Evolutionary conservation across 2,888 invertebrate species (phyloP).

Genomic region (Tiliacea citrago): DNA sequence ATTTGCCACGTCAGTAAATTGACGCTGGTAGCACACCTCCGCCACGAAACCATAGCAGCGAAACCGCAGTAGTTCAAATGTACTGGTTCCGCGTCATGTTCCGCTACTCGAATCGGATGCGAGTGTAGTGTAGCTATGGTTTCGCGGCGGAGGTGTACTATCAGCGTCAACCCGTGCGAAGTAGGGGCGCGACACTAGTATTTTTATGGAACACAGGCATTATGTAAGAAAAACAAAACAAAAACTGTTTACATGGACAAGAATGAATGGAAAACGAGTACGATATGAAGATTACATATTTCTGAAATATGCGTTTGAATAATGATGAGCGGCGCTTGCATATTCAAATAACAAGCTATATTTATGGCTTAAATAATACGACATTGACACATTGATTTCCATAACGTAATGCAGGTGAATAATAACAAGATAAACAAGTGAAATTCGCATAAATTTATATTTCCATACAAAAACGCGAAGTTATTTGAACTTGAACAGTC

Average conservation of each 20-base stretch:
- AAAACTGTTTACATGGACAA: neutral
- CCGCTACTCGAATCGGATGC: too few relatives aligned
- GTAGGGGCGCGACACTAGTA: neutral
- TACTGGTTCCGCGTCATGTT: too few relatives aligned
- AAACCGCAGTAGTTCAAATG: too few relatives aligned
- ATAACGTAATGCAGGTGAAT: conserved; percentile 40
- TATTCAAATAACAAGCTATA: conserved; percentile 27
- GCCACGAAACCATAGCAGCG: too few relatives aligned
- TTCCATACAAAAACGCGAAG: conserved; percentile 8
- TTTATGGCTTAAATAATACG: conserved; percentile 17
- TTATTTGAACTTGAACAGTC: conserved; percentile 25
- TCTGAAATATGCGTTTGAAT: conserved; percentile 25
- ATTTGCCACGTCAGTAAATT: too few relatives aligned
- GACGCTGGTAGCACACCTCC: too few relatives aligned
- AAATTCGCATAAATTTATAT: conserved; percentile 43
- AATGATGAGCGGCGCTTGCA: conserved; percentile 32
- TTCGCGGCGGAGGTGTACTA: too few relatives aligned
- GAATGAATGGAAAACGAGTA: neutral
- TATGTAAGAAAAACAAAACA: neutral
- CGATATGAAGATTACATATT: neutral
- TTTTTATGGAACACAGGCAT: neutral
- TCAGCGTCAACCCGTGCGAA: neutral
- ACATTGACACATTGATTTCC: conserved; percentile 39
- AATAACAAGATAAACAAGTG: conserved; percentile 11
- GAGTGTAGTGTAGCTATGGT: too few relatives aligned